phyloP scores from a whole-genome alignment of 2,888 invertebrate species.

The Sthenelais limicola region DNA sequence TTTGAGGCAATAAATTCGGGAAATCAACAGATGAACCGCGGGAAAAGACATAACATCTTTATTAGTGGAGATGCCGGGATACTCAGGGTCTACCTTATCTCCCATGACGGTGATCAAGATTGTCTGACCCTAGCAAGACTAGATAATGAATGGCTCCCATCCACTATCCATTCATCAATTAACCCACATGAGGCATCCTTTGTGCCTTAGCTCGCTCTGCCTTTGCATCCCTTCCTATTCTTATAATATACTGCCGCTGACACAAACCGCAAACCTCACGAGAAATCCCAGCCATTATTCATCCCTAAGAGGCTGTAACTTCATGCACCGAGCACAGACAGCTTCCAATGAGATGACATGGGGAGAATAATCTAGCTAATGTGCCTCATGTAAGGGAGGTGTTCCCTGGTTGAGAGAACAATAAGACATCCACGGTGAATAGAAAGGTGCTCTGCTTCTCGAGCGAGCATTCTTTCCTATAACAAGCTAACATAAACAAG shows the following conservation, averaged over 20 bases:
- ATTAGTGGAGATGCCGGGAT: not conserved
- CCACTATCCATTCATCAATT: constrained; percentile 34
- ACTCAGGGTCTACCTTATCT: not conserved
- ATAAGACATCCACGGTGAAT: no score
- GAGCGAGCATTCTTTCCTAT: no score
- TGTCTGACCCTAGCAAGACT: not conserved
- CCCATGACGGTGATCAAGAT: not conserved
- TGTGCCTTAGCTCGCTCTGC: constrained; percentile 1
- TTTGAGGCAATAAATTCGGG: no score
- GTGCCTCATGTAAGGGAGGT: constrained; percentile 15
- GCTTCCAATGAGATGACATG: constrained; percentile 27
- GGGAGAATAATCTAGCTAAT: constrained; percentile 26
- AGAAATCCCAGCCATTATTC: constrained; percentile 2
- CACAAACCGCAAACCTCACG: not conserved
- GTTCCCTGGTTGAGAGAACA: no score
- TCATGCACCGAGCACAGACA: not conserved
- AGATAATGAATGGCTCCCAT: constrained; percentile 25
- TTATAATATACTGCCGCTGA: constrained; percentile 2
- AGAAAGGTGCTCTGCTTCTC: no score
- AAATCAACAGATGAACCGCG: no score
- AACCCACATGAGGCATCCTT: constrained; percentile 35
- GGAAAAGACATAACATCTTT: not conserved
- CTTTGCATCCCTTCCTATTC: not conserved
- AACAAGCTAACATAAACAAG: no score
- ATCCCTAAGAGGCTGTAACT: not conserved